Conservation (phyloP, 1,140 invertebrate genomes). For the Drosophila cardini region DNA sequence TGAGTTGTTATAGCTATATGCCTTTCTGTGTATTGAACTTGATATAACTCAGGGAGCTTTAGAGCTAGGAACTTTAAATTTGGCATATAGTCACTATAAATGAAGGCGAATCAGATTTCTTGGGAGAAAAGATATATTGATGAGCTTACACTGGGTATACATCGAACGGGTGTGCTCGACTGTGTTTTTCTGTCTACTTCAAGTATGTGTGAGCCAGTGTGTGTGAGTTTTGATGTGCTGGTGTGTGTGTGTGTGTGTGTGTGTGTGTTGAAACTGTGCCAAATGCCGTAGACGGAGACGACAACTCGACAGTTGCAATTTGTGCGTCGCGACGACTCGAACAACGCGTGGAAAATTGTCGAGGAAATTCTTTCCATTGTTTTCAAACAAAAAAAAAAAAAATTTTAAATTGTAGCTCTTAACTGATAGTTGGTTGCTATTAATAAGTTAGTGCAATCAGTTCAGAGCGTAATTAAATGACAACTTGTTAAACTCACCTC, state of each 20-base stretch:
- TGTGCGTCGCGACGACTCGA: conserved; percentile 62
- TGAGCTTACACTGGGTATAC: too few relatives aligned
- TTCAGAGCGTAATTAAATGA: conserved; percentile 66
- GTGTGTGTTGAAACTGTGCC: conserved; percentile 63
- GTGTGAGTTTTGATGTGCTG: conserved; percentile 6
- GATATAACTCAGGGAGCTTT: too few relatives aligned
- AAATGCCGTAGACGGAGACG: conserved; percentile 56
- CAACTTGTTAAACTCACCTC: conserved; percentile 68
- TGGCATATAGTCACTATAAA: too few relatives aligned
- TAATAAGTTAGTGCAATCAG: conserved; percentile 19
- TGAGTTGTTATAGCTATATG: too few relatives aligned
- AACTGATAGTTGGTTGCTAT: conserved; percentile 14
- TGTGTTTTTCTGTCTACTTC: too few relatives aligned
- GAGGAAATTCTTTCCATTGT: conserved; percentile 8
- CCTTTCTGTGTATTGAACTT: too few relatives aligned
- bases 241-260: conserved; percentile 30
- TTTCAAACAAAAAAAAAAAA: neutral
- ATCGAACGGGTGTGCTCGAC: too few relatives aligned
- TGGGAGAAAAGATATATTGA: too few relatives aligned
- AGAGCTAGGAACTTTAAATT: too few relatives aligned
- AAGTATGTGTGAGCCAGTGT: neutral
- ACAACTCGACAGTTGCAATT: conserved; percentile 77
- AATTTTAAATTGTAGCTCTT: conserved; percentile 8
- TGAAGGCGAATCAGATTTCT: too few relatives aligned
- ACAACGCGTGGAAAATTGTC: conserved; percentile 50